phyloP scores from a whole-genome alignment of 2,797 vertebrate genomes.

The Hyperoplus immaculatus region DNA sequence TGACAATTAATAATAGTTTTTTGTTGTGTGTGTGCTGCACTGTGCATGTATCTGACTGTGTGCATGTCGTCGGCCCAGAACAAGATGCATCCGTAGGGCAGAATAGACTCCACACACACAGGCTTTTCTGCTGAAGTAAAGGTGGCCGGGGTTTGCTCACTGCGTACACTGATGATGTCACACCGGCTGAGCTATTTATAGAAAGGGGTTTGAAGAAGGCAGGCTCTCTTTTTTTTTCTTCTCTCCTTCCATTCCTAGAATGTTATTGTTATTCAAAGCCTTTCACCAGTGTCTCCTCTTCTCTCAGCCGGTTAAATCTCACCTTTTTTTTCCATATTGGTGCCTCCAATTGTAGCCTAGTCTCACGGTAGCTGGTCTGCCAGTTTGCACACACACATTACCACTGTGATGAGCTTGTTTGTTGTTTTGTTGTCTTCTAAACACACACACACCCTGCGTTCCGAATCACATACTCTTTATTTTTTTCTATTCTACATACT shows the following conservation, averaged over 20 bases:
- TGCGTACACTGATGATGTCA: conserved; percentile 80
- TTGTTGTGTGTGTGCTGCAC: background rate
- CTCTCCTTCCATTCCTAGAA: conserved; percentile 27
- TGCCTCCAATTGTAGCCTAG: conserved; percentile 2
- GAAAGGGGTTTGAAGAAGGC: conserved; percentile 66
- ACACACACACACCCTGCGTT: conserved; percentile 6
- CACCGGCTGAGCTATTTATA: conserved; percentile 73
- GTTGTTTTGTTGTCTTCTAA: background rate
- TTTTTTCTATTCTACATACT: too few species aligned
- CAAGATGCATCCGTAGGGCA: conserved; percentile 12
- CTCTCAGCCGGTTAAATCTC: conserved; percentile 45
- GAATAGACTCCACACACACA: conserved; percentile 6
- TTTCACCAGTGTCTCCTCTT: conserved; percentile 25
- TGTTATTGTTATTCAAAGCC: conserved; percentile 51
- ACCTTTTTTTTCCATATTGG: conserved; percentile 37
- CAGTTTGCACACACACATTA: background rate
- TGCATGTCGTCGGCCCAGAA: conserved; percentile 5
- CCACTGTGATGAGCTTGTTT: background rate
- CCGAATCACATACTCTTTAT: too few species aligned
- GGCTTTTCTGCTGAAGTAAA: conserved; percentile 58
- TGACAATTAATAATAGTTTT: background rate
- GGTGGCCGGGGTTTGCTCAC: conserved; percentile 63
- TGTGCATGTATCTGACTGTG: conserved; percentile 24
- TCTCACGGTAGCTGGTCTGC: background rate
- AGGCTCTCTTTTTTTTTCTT: background rate